These are phyloP conservation scores for Luehdorfia chinensis DNA, from an alignment of 1,140 invertebrate species.

Conservation along the genomic window DNA sequence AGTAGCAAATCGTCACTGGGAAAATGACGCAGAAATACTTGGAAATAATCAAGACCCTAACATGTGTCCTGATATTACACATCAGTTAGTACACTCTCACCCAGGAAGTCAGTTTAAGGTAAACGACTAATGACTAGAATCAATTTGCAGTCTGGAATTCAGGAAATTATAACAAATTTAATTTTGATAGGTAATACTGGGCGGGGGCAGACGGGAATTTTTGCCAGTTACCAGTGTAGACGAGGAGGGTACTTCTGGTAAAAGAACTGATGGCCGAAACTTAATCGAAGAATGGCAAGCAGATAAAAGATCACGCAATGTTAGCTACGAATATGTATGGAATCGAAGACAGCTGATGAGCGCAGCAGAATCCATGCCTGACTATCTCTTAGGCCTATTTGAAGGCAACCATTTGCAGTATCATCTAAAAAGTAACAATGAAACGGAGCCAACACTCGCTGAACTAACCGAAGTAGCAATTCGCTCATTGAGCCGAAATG, in stretches of 20 bases:
- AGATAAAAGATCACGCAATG: conserved; percentile 73
- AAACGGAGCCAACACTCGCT: conserved; percentile 83
- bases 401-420: conserved; percentile 68
- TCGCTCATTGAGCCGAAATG: conserved; percentile 85
- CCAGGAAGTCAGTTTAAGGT: conserved; percentile 79
- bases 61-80: conserved; percentile 83
- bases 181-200: conserved; percentile 80
- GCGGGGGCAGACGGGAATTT: conserved; percentile 85
- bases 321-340: conserved; percentile 82
- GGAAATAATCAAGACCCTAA: conserved; percentile 44
- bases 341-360: conserved; percentile 81
- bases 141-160: too few species aligned
- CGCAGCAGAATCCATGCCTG: conserved; percentile 79
- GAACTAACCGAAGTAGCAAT: conserved; percentile 92
- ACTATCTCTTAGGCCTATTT: conserved; percentile 84
- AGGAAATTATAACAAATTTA: not conserved
- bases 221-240: conserved; percentile 79
- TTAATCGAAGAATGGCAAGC: conserved; percentile 71
- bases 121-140: too few species aligned
- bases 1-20: conserved; percentile 85
- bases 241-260: conserved; percentile 81
- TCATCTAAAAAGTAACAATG: conserved; percentile 62
- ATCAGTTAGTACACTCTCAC: conserved; percentile 83
- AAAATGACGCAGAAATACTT: conserved; percentile 81
- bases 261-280: conserved; percentile 78